phyloP scores from a whole-genome alignment of 2,797 vertebrate species.

The Labroides dimidiatus region DNA sequence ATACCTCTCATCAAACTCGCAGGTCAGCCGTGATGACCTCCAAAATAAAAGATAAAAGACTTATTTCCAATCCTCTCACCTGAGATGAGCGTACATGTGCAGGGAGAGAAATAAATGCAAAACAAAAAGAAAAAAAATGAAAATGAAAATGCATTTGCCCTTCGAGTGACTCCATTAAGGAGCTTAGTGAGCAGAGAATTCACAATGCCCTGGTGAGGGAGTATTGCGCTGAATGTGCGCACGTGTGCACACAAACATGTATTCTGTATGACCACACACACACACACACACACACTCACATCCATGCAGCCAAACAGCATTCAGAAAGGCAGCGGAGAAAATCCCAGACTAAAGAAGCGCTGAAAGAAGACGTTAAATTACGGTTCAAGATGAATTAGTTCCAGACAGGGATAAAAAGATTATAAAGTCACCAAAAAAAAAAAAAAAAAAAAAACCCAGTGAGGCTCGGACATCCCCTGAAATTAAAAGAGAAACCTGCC shows the following conservation, averaged over 20 bases:
- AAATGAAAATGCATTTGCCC: constrained; percentile 66
- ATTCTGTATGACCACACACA: constrained; percentile 7
- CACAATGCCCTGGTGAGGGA: constrained; percentile 58
- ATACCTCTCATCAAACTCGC: constrained; percentile 60
- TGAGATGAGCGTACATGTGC: constrained; percentile 47
- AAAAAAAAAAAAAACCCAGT: too few species aligned
- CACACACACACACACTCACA: constrained; percentile 6
- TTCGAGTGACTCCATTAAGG: constrained; percentile 76
- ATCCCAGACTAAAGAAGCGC: constrained; percentile 7
- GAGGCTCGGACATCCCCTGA: constrained; percentile 60
- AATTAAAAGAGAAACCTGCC: constrained; percentile 77
- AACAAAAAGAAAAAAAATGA: constrained; percentile 17
- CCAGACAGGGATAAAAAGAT: constrained; percentile 75
- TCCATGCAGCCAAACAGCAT: constrained; percentile 11
- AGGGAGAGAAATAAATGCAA: neutral
- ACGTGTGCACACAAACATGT: constrained; percentile 7
- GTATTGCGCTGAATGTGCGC: constrained; percentile 28
- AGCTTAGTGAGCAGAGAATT: constrained; percentile 74
- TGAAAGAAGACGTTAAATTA: constrained; percentile 56
- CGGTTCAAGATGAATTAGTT: constrained; percentile 63
- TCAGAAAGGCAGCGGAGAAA: constrained; percentile 4
- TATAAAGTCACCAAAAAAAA: constrained; percentile 67
- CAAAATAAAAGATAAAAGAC: constrained; percentile 49
- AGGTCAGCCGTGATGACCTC: constrained; percentile 39
- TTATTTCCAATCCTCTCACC: constrained; percentile 51